phyloP scores from a whole-genome alignment of 2,797 vertebrate genomes.

The Sebastes hubbsi region DNA sequence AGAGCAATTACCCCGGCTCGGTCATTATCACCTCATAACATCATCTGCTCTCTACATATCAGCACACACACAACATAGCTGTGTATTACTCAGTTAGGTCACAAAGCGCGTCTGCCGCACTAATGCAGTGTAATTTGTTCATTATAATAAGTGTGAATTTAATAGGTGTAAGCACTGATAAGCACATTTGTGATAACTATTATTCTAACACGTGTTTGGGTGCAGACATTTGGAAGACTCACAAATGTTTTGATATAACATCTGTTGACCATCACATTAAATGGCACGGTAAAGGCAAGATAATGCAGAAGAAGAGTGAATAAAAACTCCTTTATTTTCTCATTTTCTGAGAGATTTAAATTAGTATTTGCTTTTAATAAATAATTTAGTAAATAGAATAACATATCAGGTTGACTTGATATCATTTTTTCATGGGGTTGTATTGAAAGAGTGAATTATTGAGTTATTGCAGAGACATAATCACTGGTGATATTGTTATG shows the following conservation, averaged over 20 bases:
- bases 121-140: slow-evolving; percentile 62
- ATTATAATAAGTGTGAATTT: slow-evolving; percentile 62
- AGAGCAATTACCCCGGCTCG: slow-evolving; percentile 66
- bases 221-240: slow-evolving; percentile 10
- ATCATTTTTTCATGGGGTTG: slow-evolving; percentile 13
- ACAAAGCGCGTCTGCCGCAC: slow-evolving; percentile 23
- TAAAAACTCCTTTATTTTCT: not conserved
- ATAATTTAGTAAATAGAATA: slow-evolving; percentile 1
- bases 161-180: slow-evolving; percentile 54
- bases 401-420: not conserved
- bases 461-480: not conserved
- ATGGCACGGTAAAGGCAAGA: not conserved
- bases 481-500: not conserved
- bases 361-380: not conserved
- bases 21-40: slow-evolving; percentile 78
- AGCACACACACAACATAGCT: slow-evolving; percentile 54
- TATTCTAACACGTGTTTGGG: slow-evolving; percentile 31
- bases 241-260: not conserved
- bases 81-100: slow-evolving; percentile 55
- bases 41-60: slow-evolving; percentile 64
- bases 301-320: not conserved
- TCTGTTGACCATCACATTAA: not conserved
- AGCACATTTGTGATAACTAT: slow-evolving; percentile 40
- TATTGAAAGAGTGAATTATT: not conserved
- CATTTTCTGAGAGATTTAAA: not conserved